These are phyloP conservation scores for Cataglyphis hispanica DNA, from an alignment of 1,140 invertebrate species.

Conservation along the genomic window DNA sequence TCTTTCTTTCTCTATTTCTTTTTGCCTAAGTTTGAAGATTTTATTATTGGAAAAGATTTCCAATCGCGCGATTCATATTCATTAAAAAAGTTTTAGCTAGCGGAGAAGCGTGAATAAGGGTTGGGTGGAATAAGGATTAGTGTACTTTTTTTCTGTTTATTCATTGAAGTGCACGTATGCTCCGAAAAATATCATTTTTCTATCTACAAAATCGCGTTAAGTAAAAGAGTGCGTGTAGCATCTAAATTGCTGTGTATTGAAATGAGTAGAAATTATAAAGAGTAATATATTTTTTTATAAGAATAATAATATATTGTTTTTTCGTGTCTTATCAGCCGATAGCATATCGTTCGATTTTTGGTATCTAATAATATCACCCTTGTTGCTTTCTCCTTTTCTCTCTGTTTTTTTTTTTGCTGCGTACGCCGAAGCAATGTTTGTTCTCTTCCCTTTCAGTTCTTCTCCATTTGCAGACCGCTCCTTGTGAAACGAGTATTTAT, in stretches of 20 bases:
- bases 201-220: constrained; percentile 7
- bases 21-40: not conserved
- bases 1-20: not conserved
- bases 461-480: constrained; percentile 41
- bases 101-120: not conserved
- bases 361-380: constrained; percentile 22
- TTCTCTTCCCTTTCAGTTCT: constrained; percentile 36
- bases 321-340: constrained; percentile 6
- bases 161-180: not conserved
- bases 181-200: constrained; percentile 38
- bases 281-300: too few relatives aligned
- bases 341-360: not conserved
- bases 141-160: constrained; percentile 42
- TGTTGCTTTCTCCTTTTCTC: not conserved
- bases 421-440: constrained; percentile 20
- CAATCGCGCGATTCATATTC: constrained; percentile 10
- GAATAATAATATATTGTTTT: constrained; percentile 1
- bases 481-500: constrained; percentile 58
- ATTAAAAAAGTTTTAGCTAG: constrained; percentile 39
- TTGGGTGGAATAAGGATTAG: constrained; percentile 2
- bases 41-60: not conserved
- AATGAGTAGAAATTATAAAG: not conserved
- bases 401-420: not conserved
- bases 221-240: not conserved
- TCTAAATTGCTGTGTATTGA: not conserved